A percentile compares a stretch with the other conserved stretches of the same genome.
These are phyloP conservation scores for Parapristionchus giblindavisi DNA, from an alignment of 2,888 invertebrate genomes.

Conservation along the genomic window DNA sequence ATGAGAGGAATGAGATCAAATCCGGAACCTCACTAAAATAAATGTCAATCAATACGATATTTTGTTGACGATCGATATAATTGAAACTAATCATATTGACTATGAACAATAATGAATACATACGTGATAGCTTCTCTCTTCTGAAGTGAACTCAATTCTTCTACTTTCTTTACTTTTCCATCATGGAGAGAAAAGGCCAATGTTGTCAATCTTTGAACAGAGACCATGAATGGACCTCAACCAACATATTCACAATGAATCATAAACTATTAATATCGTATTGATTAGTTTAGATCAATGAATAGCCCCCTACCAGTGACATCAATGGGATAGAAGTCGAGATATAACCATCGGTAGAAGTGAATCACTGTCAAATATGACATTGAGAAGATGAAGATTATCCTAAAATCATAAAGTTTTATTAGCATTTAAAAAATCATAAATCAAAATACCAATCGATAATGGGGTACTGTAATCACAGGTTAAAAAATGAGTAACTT, in stretches of 20 bases:
- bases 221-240: conserved; percentile 87
- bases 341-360: conserved; percentile 83
- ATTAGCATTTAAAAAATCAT: neutral
- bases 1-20: conserved; percentile 84
- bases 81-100: neutral
- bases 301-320: conserved; percentile 81
- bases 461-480: neutral
- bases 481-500: neutral
- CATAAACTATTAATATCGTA: neutral
- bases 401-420: conserved; percentile 73
- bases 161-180: conserved; percentile 77
- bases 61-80: neutral
- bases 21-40: conserved; percentile 79
- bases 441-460: neutral
- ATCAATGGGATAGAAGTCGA: conserved; percentile 86
- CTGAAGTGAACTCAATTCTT: conserved; percentile 79
- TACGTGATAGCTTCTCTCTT: conserved; percentile 77
- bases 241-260: neutral
- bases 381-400: conserved; percentile 84
- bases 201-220: conserved; percentile 88
- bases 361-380: conserved; percentile 87
- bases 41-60: neutral
- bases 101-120: neutral
- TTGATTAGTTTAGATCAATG: conserved; percentile 50
- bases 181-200: conserved; percentile 92